Evolutionary conservation across 2,888 invertebrate species (phyloP), one percentile per base, ranked within the genome.

Genomic region (Leptura quadrifasciata): DNA sequence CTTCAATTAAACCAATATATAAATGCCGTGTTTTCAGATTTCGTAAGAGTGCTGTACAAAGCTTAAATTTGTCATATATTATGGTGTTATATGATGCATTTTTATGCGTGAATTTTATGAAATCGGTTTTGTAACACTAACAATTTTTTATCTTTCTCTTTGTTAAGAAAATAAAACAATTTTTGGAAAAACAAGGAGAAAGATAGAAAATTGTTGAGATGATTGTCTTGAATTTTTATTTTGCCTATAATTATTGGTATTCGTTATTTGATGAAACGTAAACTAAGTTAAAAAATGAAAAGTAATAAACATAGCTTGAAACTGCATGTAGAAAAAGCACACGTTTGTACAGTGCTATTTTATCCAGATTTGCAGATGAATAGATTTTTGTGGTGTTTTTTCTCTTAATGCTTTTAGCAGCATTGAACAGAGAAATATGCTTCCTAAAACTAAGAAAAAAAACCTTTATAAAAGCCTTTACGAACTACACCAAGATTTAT

Each of bases 41-140:
- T 63, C 10, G 3, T 39, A 47, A 10, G 20, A 39, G 35, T 4
- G 12, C 31, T 57, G 31, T 57, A 68, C 6, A 55, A 52, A 60
- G 52, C 71, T 60, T 60, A n/a, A 52, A 58, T 20, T 27, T 47
- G 9, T 18, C 15, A 20, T 64, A 39, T 12, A 20, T 21, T 64
- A 68, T 68, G 68, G 68, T 68, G 68, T 55, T 68, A 68, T 68
- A 68, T 67, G 67, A 21, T 24, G 18, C 68, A 68, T 68, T 35
- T 67, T 47, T 63, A 35, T 21, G 6, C n/a, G 31, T 31, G 17
- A 47, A 47, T 12, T 47, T n/a, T 47, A 0, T n/a, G 3, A 6
- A 47, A n/a, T 10, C 12, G 0, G 15, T 47, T 47, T 47, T n/a
- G 47, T 47, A 47, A 47, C 15, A 47, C n/a, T 47, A 47, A n/a